phyloP scores from a whole-genome alignment of 2,888 invertebrate genomes.

The Brachyopa scutellaris region DNA sequence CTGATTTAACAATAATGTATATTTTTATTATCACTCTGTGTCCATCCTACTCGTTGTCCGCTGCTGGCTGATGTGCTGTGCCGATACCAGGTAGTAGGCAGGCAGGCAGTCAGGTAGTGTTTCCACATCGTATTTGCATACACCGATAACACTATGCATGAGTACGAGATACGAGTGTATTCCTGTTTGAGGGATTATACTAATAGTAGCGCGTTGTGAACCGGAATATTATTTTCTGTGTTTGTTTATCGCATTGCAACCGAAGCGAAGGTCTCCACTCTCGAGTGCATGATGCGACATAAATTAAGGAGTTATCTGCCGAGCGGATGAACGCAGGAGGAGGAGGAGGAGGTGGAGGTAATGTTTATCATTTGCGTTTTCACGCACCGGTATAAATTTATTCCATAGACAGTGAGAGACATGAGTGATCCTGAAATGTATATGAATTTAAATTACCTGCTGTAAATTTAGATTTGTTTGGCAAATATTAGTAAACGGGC shows the following conservation, averaged over 20 bases:
- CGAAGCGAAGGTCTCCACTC: no score
- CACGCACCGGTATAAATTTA: conserved; percentile 10
- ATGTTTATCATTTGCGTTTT: conserved; percentile 16
- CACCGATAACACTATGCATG: conserved; percentile 42
- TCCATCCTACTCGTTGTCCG: neutral
- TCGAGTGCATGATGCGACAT: conserved; percentile 68
- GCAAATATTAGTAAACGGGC: neutral
- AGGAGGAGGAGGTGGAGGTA: no score
- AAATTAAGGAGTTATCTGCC: conserved; percentile 60
- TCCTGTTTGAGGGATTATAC: conserved; percentile 41
- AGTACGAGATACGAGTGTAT: no score
- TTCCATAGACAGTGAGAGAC: neutral
- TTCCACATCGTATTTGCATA: conserved; percentile 51
- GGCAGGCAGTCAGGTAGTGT: conserved; percentile 22
- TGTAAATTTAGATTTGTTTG: neutral
- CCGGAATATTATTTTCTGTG: conserved; percentile 37
- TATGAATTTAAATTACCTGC: neutral
- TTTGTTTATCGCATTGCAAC: conserved; percentile 54
- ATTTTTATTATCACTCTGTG: conserved; percentile 59
- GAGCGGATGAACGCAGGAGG: conserved; percentile 1
- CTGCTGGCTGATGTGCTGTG: neutral
- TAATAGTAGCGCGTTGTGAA: conserved; percentile 15
- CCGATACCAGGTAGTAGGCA: conserved; percentile 24
- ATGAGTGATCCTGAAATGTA: neutral
- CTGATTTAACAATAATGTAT: conserved; percentile 51